Evolutionary conservation across 2,797 vertebrate genomes (phyloP).

Genomic region (Sebastes elongatus): DNA sequence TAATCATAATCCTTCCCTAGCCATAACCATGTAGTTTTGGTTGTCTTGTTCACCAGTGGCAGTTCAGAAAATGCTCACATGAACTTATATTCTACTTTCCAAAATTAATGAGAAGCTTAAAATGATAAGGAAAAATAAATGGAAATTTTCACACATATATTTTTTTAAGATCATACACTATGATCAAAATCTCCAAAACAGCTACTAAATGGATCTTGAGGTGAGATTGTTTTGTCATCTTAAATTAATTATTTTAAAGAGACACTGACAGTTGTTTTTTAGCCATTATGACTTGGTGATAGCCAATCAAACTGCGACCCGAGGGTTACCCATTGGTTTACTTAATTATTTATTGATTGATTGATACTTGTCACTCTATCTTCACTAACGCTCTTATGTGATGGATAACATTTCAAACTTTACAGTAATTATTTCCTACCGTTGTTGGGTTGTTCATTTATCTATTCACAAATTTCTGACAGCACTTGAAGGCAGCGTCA

Average conservation of each 20-base stretch:
- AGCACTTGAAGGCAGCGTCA: neutral
- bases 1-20: too few relatives aligned
- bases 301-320: too few relatives aligned
- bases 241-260: neutral
- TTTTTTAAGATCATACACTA: neutral
- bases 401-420: neutral
- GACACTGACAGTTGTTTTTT: neutral
- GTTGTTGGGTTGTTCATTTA: neutral
- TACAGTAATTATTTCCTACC: neutral
- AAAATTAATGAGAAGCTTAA: neutral
- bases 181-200: neutral
- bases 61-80: neutral
- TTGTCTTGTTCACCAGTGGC: too few relatives aligned
- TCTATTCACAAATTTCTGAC: neutral
- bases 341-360: too few relatives aligned
- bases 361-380: too few relatives aligned
- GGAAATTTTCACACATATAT: neutral
- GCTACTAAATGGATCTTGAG: neutral
- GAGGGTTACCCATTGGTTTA: too few relatives aligned
- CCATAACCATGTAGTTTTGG: too few relatives aligned
- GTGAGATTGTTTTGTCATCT: neutral
- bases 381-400: too few relatives aligned
- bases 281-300: too few relatives aligned
- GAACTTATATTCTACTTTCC: neutral
- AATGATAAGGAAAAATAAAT: neutral